A percentile compares a stretch with the other conserved stretches of the same genome.
Conservation (phyloP, 2,113 vertebrate species). For the Percopsis transmontana region DNA sequence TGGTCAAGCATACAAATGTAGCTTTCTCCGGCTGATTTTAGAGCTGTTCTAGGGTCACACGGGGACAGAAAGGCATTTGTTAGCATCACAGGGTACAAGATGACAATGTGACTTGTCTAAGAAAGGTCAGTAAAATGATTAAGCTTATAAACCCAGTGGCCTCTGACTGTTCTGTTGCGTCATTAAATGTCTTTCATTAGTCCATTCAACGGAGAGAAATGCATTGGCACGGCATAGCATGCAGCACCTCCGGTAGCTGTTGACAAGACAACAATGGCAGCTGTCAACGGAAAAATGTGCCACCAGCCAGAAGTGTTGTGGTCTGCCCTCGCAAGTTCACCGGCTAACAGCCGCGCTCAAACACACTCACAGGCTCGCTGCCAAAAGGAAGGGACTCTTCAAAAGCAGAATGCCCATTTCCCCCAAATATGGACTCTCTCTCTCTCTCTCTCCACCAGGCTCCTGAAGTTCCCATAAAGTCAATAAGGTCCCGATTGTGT, state of each 20-base stretch:
- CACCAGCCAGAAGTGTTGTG: not conserved
- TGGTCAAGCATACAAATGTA: not conserved
- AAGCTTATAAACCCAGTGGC: not conserved
- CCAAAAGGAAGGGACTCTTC: slow-evolving; percentile 8
- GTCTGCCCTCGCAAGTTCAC: not conserved
- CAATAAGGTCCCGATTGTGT: slow-evolving; percentile 1
- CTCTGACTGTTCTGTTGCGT: not conserved
- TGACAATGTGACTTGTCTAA: slow-evolving; percentile 12
- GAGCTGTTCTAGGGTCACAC: not conserved
- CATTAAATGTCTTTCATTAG: slow-evolving; percentile 5
- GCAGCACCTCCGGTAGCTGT: not conserved
- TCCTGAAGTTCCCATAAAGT: slow-evolving; percentile 23
- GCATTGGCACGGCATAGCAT: too few relatives aligned
- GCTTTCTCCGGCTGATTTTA: not conserved
- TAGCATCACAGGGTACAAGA: slow-evolving; percentile 23
- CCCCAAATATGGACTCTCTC: slow-evolving; percentile 39
- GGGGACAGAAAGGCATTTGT: not conserved
- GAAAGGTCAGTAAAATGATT: slow-evolving; percentile 29
- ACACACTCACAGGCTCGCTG: slow-evolving; percentile 15
- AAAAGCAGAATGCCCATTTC: slow-evolving; percentile 24
- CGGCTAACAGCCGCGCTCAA: not conserved
- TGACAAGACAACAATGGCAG: slow-evolving; percentile 26
- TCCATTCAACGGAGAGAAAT: not conserved
- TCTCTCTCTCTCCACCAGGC: not conserved
- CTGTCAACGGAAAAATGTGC: slow-evolving; percentile 1